A percentile compares a stretch with the other conserved stretches of the same genome.
These are phyloP conservation scores for Serrognathus titanus DNA, from an alignment of 2,888 invertebrate genomes.

Conservation along the genomic window DNA sequence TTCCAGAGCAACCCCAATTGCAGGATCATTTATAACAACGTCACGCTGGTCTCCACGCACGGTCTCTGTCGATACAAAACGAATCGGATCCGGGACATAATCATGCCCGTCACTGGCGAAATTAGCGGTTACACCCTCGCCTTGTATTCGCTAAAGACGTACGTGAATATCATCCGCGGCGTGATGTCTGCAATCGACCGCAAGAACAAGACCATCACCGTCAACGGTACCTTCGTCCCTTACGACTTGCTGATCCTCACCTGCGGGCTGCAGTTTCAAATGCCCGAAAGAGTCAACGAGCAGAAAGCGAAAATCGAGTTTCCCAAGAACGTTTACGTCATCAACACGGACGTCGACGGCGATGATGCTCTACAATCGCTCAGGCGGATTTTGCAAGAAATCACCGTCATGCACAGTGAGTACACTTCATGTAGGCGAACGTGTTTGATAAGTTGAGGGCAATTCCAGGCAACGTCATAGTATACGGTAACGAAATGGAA, in stretches of 20 bases:
- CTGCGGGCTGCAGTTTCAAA: conserved; percentile 57
- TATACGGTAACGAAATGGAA: conserved; percentile 67
- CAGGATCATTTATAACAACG: conserved; percentile 64
- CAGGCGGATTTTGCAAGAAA: not conserved
- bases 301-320: conserved; percentile 38
- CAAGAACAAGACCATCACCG: conserved; percentile 56
- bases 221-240: conserved; percentile 48
- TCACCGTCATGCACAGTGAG: too few species aligned
- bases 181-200: conserved; percentile 49
- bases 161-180: conserved; percentile 64
- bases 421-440: too few species aligned
- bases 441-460: not conserved
- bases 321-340: conserved; percentile 61
- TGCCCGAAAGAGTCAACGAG: conserved; percentile 46
- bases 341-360: conserved; percentile 59
- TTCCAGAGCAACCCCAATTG: conserved; percentile 48
- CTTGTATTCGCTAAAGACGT: conserved; percentile 58
- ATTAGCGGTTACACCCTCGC: conserved; percentile 16
- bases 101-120: conserved; percentile 53
- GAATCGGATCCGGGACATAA: conserved; percentile 44
- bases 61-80: conserved; percentile 51
- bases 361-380: conserved; percentile 45
- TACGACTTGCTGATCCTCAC: conserved; percentile 59
- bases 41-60: conserved; percentile 66
- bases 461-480: conserved; percentile 52